Evolutionary conservation across 2,888 invertebrate genomes (phyloP).

Genomic region (Caenorhabditis sp.): DNA sequence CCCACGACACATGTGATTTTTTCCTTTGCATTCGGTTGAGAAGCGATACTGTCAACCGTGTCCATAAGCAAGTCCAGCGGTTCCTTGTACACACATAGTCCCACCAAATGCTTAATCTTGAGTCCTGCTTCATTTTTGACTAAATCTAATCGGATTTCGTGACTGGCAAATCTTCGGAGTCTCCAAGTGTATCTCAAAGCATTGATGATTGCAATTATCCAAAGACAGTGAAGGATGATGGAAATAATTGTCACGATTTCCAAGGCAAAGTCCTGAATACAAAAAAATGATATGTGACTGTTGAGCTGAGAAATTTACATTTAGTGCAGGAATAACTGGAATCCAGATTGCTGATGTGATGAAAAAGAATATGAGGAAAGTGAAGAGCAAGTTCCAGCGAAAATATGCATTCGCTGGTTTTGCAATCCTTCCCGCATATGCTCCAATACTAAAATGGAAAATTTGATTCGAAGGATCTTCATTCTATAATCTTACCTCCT

Average conservation of each 20-base stretch:
- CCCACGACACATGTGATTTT: conserved; percentile 76
- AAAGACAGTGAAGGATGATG: conserved; percentile 72
- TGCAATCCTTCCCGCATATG: conserved; percentile 74
- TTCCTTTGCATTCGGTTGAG: conserved; percentile 72
- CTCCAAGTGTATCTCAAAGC: conserved; percentile 72
- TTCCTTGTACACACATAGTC: conserved; percentile 75
- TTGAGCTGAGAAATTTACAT: no score
- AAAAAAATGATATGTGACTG: neutral
- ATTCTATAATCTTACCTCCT: conserved; percentile 61
- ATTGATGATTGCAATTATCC: conserved; percentile 77
- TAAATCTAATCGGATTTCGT: conserved; percentile 70
- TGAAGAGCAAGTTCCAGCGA: conserved; percentile 80
- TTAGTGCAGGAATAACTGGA: conserved; percentile 72
- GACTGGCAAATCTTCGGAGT: conserved; percentile 69
- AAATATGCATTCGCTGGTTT: conserved; percentile 77
- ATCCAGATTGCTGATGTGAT: conserved; percentile 78
- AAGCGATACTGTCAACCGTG: conserved; percentile 76
- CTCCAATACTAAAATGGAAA: conserved; percentile 59
- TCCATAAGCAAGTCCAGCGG: conserved; percentile 75
- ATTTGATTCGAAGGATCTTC: no score
- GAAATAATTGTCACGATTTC: conserved; percentile 76
- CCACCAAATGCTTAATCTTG: conserved; percentile 72
- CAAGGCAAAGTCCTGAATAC: conserved; percentile 71
- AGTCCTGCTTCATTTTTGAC: conserved; percentile 68
- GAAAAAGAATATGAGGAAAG: conserved; percentile 76